Evolutionary conservation across 1,140 invertebrate genomes (phyloP), one percentile per base, ranked within the genome.

Genomic region (Bombus superbus): DNA sequence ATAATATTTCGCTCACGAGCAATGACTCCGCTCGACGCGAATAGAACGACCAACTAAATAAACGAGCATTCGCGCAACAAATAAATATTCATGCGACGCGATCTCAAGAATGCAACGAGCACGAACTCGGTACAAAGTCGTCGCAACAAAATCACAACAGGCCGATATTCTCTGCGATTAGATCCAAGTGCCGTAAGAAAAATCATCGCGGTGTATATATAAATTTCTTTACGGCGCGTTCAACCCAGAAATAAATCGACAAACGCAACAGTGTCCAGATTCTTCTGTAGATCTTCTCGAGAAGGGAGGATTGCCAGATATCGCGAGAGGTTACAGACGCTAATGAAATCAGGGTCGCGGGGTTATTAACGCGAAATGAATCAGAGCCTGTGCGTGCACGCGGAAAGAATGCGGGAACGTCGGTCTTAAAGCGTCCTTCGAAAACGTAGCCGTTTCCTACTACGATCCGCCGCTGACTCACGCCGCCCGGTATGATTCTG

Each of bases 311-410:
- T 13, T 13, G 59, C 10, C 25, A 59, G 57, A 9, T 35, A 35
- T 68, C 13, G 11, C 73, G 11, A 1, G 22, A 3, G 42, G 32
- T 22, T 11, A 6, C 13, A 8, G 18, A 78, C 62, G 77, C 73
- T 35, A 85, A 81, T 75, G 64, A 74, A 88, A 88, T 86, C 79
- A 89, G 88, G 90, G 88, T 86, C 90, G 83, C 83, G 88, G 81
- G 88, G 85, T 92, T 90, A 87, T 92, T 92, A 92, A 79, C 91
- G 90, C 81, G 83, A 91, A 89, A 88, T 92, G 91, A 92, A 90
- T 92, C 91, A 91, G 87, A 80, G 57, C 9, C 44, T 18, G 75
- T 83, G 81, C 81, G 62, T 73, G 84, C 66, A 87, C 84, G 83
- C 78, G 87, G 79, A 85, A 86, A 87, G 76, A 84, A 75, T 79